Evolutionary conservation across 2,797 vertebrate species (phyloP).

Genomic region (Poecilia gillii): DNA sequence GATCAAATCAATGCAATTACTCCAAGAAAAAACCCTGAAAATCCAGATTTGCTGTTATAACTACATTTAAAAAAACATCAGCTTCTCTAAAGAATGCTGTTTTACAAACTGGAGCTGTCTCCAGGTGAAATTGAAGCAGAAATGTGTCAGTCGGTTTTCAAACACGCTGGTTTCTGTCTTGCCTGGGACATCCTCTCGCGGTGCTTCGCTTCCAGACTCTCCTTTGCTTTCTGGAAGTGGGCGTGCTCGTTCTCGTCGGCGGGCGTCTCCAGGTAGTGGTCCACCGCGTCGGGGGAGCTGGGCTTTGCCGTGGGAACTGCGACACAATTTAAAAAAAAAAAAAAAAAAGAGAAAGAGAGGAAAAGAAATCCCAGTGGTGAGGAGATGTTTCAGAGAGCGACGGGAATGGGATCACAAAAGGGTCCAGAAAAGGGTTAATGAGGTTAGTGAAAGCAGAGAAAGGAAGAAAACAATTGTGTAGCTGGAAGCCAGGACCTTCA

Average conservation of each 20-base stretch:
- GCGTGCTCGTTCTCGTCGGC: conserved; percentile 96
- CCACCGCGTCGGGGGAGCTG: conserved; percentile 92
- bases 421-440: conserved; percentile 37
- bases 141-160: conserved; percentile 33
- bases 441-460: conserved; percentile 42
- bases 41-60: not conserved
- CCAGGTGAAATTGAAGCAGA: conserved; percentile 47
- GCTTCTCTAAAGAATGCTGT: no score
- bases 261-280: conserved; percentile 94
- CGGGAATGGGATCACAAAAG: conserved; percentile 5
- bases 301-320: conserved; percentile 93
- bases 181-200: conserved; percentile 98
- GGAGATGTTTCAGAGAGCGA: not conserved
- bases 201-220: conserved; percentile 95
- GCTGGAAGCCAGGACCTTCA: conserved; percentile 31
- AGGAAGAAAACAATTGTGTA: conserved; percentile 26
- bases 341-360: conserved; percentile 1
- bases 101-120: not conserved
- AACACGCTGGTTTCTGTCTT: conserved; percentile 31
- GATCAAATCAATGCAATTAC: not conserved
- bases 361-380: not conserved
- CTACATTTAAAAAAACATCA: not conserved
- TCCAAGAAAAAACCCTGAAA: not conserved
- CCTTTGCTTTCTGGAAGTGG: conserved; percentile 97
- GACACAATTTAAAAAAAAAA: not conserved